Evolutionary conservation across 1,140 invertebrate species (phyloP).

Genomic region (Lamellibrachia luymesi): DNA sequence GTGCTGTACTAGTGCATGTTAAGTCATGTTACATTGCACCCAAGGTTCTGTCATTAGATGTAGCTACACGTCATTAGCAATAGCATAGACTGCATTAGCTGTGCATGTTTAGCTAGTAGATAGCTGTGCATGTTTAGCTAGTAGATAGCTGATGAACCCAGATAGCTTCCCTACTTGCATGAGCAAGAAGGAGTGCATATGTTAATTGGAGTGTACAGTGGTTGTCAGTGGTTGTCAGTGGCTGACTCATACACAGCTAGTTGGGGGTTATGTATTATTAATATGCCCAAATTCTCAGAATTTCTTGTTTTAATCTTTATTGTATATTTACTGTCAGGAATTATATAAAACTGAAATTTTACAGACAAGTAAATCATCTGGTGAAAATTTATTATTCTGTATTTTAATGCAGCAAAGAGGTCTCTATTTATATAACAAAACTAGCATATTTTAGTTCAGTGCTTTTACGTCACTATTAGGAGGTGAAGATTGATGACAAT

Average conservation of each 20-base stretch:
- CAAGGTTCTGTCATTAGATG: neutral
- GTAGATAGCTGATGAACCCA: neutral
- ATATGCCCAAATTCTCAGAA: too few species aligned
- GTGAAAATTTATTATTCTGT: too few species aligned
- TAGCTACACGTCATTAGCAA: neutral
- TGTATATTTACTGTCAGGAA: too few species aligned
- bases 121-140: neutral
- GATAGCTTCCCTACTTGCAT: neutral
- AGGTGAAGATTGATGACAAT: too few species aligned
- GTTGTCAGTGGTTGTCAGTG: too few species aligned
- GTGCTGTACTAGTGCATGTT: neutral
- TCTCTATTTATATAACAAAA: too few species aligned
- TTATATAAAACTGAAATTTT: too few species aligned
- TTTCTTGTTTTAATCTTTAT: too few species aligned
- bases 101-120: neutral
- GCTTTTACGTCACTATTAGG: too few species aligned
- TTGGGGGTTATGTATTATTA: neutral
- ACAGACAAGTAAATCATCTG: too few species aligned
- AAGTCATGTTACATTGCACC: neutral
- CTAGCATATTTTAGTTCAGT: too few species aligned
- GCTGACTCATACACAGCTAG: neutral
- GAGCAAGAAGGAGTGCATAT: neutral
- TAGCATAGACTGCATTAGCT: neutral
- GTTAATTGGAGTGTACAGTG: neutral
- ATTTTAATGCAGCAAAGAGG: too few species aligned